These are phyloP conservation scores for Bos javanicus DNA, from an alignment of 2,113 vertebrate genomes.

Conservation along the genomic window DNA sequence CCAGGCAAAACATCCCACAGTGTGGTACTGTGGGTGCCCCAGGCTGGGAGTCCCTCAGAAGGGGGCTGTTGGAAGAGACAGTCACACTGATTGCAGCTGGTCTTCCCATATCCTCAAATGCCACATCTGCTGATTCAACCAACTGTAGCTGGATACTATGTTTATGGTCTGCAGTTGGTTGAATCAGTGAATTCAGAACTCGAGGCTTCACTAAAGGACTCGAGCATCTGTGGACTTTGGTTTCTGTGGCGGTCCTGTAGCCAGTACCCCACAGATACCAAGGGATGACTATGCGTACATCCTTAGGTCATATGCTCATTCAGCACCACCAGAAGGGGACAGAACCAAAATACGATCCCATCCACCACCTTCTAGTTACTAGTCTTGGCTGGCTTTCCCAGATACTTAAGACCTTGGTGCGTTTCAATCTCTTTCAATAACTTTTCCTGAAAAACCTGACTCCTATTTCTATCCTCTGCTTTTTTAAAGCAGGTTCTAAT, in stretches of 20 bases:
- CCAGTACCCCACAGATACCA: not conserved
- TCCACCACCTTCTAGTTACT: not conserved
- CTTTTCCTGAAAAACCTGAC: not conserved
- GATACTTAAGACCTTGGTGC: not conserved
- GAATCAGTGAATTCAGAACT: not conserved
- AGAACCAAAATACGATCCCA: not conserved
- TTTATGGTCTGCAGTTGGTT: not conserved
- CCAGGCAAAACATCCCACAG: not conserved
- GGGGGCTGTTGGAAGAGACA: not conserved
- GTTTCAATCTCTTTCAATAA: not conserved
- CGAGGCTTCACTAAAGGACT: not conserved
- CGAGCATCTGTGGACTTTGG: not conserved
- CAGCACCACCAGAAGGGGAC: not conserved
- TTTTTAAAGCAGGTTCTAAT: not conserved
- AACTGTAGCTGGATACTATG: not conserved
- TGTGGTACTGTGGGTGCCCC: not conserved
- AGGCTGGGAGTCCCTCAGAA: not conserved
- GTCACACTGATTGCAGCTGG: not conserved
- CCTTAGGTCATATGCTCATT: not conserved
- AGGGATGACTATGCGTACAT: accelerated
- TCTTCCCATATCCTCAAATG: too few species aligned
- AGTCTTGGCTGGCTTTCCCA: not conserved
- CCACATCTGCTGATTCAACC: not conserved
- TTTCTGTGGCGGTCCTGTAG: not conserved
- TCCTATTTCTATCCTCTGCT: not conserved